Conservation (phyloP, 1,140 invertebrate species). For the Heliconius hewitsoni region DNA sequence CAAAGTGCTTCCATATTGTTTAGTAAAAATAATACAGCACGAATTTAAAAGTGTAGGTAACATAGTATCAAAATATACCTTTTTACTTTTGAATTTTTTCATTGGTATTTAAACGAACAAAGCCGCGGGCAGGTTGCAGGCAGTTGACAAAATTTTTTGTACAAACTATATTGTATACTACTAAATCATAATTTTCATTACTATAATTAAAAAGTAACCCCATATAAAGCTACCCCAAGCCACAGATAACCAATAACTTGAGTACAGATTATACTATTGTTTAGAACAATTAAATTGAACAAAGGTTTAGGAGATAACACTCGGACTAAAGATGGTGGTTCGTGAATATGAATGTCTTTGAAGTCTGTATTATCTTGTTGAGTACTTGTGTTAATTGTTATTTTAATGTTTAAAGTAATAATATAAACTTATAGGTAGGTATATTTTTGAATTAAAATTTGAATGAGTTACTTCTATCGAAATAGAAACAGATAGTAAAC, state of each 20-base stretch:
- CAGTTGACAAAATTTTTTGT: too few relatives aligned
- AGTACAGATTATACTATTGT: conserved; percentile 38
- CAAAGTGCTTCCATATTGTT: too few relatives aligned
- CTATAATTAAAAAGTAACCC: conserved; percentile 19
- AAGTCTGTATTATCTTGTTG: conserved; percentile 5
- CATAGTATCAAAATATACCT: too few relatives aligned
- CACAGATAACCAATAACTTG: conserved; percentile 37
- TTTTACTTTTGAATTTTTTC: too few relatives aligned
- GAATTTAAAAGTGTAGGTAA: too few relatives aligned
- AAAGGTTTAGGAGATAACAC: conserved; percentile 28
- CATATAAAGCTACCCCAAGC: conserved; percentile 17
- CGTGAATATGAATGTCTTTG: conserved; percentile 16
- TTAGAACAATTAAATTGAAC: conserved; percentile 36
- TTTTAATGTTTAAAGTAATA: neutral
- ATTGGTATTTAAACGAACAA: too few relatives aligned
- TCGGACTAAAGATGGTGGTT: conserved; percentile 25
- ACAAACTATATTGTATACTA: neutral
- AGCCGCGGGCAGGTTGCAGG: too few relatives aligned
- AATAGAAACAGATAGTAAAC: too few relatives aligned
- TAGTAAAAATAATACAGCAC: too few relatives aligned
- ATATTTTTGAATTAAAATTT: neutral
- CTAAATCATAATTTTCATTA: neutral
- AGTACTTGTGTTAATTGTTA: neutral
- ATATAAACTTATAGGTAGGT: neutral
- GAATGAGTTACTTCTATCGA: neutral